Conservation (phyloP, 2,113 vertebrate species). For the Pomatostomus ruficeps region DNA sequence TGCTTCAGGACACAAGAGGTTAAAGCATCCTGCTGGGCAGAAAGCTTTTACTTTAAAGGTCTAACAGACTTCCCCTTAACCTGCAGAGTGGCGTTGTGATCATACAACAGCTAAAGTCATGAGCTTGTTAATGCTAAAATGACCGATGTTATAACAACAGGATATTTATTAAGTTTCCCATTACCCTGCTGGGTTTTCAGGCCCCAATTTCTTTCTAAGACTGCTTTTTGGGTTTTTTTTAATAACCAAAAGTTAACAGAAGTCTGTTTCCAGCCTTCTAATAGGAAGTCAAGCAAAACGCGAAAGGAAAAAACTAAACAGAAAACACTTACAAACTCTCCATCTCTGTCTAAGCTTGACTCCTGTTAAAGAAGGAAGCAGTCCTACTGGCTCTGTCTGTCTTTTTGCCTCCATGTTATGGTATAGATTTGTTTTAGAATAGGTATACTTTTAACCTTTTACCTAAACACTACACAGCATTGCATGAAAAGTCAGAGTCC, state of each 20-base stretch:
- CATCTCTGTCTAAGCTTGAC: not conserved
- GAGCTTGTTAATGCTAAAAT: constrained; percentile 8
- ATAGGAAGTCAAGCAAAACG: not conserved
- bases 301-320: not conserved
- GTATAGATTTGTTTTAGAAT: not conserved
- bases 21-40: constrained; percentile 11
- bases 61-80: not conserved
- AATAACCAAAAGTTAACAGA: constrained; percentile 26
- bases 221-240: constrained; percentile 39
- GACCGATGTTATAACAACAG: constrained; percentile 33
- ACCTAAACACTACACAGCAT: not conserved
- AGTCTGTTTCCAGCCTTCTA: not conserved
- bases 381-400: not conserved
- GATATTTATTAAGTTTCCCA: constrained; percentile 39
- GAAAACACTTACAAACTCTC: constrained; percentile 23
- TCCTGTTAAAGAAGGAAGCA: not conserved
- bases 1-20: constrained; percentile 15
- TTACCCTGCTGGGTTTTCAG: constrained; percentile 1
- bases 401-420: not conserved
- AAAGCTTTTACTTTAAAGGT: constrained; percentile 1
- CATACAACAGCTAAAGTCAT: not conserved
- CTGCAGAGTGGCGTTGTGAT: not conserved
- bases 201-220: not conserved
- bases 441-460: not conserved
- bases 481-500: not conserved